Base-by-base conservation (phyloP, 2,113 vertebrate genomes). In the Neofelis nebulosa region DNA sequence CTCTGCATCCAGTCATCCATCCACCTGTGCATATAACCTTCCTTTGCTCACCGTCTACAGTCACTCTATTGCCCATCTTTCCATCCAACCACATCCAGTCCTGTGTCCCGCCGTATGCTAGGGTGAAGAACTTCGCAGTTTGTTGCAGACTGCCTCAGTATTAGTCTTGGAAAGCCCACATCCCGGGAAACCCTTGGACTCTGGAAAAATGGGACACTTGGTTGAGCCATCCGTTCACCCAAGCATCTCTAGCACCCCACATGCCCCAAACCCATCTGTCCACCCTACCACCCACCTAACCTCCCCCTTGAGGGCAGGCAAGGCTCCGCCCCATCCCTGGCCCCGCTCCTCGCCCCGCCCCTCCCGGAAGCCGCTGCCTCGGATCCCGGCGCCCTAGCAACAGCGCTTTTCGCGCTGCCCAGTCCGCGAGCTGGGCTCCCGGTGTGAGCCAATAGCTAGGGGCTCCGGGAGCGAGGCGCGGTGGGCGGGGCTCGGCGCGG, bases 351-450 rank as follows among this genome's bases (percentile, higher is more conserved):
- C 0, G 1, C 57, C 9, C 68, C 69, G 25, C 92, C 97, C 88
- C 52, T 78, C 76, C 85, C 88, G 97, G 96, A 97, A 97, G 83
- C 45, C 14, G 13, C 78, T 13, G 18, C 78, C 2, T 79, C 66
- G 65, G 97, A 82, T 97, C 96, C 80, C 15, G 94, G 97, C 76
- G 2, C 97, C 98, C 85, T 98, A 98, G 98, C 98, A 99, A 99
- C 99, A 98, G 96, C 57, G 86, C 63, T 90, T 78, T 98, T 41
- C 48, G 63, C 21, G 15, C 41, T 11, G 63, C 29, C 98, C 98
- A 98, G 98, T 98, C 98, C 96, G 82, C 76, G n/a, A 78, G 91
- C 90, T 41, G 83, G 25, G 45, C 76, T 91, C 14, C 45, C 3
- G 15, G 84, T 5, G 68, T 4, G 61, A 97, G 95, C 98, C 98